These are phyloP conservation scores for Clarias pachynema DNA, from an alignment of 2,797 vertebrate genomes.

Conservation along the genomic window DNA sequence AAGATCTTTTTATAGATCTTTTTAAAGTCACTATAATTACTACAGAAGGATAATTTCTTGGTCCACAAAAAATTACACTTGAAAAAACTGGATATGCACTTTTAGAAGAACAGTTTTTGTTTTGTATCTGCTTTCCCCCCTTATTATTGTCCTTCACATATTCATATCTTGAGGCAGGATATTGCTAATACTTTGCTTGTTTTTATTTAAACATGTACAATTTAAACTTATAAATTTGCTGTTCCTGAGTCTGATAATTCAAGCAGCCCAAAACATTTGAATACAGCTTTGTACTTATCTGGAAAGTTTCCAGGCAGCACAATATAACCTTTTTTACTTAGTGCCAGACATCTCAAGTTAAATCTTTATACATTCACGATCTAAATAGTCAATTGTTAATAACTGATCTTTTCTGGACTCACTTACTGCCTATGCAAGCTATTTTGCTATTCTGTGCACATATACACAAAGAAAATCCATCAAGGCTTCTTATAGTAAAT, in stretches of 20 bases:
- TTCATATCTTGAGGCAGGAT: background rate
- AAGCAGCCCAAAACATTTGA: background rate
- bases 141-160: background rate
- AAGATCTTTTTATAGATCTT: background rate
- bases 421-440: background rate
- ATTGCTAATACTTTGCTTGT: background rate
- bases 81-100: background rate
- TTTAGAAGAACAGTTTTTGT: background rate
- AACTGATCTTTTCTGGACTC: no score
- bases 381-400: background rate
- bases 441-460: background rate
- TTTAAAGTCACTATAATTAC: background rate
- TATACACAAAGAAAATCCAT: conserved; percentile 7
- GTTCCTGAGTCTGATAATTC: background rate
- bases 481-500: background rate
- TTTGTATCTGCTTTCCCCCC: background rate
- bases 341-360: background rate
- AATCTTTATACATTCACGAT: background rate
- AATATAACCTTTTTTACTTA: background rate
- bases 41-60: background rate
- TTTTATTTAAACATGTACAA: background rate
- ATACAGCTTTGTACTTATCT: background rate
- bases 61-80: background rate
- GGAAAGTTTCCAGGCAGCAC: background rate
- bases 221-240: background rate